These are phyloP conservation scores for Schizotus pectinicornis DNA, from an alignment of 2,888 invertebrate species.

Conservation along the genomic window DNA sequence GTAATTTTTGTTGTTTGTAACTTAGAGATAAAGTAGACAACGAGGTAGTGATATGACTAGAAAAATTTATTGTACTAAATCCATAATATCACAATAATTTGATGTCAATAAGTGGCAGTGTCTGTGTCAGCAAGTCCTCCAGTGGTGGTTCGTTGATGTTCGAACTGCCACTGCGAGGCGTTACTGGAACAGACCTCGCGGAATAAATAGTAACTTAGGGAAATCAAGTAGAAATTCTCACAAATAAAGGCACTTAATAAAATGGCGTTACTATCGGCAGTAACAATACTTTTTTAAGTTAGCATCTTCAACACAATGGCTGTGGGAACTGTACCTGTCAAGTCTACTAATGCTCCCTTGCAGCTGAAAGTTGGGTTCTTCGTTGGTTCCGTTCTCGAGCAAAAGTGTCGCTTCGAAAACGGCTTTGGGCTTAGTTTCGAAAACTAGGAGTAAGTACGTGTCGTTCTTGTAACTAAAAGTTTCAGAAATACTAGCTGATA, in stretches of 20 bases:
- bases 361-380: slow-evolving; percentile 26
- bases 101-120: too few relatives aligned
- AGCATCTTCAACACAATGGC: slow-evolving; percentile 62
- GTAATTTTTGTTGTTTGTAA: too few relatives aligned
- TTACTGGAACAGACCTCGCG: background rate
- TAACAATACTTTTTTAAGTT: slow-evolving; percentile 66
- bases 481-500: slow-evolving; percentile 45
- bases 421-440: slow-evolving; percentile 71
- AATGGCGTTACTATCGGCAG: slow-evolving; percentile 48
- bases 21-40: slow-evolving; percentile 14
- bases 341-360: slow-evolving; percentile 67
- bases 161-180: too few relatives aligned
- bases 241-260: slow-evolving; percentile 10
- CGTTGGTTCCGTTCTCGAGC: slow-evolving; percentile 38
- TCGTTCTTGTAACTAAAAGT: slow-evolving; percentile 47
- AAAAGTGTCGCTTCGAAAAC: slow-evolving; percentile 75
- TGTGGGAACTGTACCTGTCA: slow-evolving; percentile 62
- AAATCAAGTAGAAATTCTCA: background rate
- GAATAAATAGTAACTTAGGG: background rate
- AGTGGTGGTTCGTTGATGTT: too few relatives aligned
- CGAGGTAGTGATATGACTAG: slow-evolving; percentile 18
- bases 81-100: slow-evolving; percentile 22
- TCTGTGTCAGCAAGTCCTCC: too few relatives aligned
- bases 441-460: slow-evolving; percentile 68
- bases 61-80: slow-evolving; percentile 23